These are phyloP conservation scores for Protomyctophum bolini DNA, from an alignment of 2,113 vertebrate species.

Conservation along the genomic window DNA sequence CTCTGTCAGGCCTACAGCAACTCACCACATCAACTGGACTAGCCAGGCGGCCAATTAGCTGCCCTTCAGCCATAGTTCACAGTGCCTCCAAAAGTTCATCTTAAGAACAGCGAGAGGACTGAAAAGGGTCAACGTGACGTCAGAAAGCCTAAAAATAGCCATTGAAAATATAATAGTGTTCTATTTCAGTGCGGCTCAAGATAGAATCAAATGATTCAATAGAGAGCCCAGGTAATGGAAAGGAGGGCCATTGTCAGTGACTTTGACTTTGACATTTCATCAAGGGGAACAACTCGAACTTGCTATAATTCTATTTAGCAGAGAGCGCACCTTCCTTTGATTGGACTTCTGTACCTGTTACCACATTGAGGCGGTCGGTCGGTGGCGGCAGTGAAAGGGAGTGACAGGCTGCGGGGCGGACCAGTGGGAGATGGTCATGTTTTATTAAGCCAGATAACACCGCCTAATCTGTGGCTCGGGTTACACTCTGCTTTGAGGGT, in stretches of 20 bases:
- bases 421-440: constrained; percentile 67
- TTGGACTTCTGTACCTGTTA: background rate
- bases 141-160: constrained; percentile 26
- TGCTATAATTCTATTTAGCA: background rate
- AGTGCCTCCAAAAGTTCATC: background rate
- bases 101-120: background rate
- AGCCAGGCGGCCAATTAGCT: background rate
- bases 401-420: constrained; percentile 47
- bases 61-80: constrained; percentile 5
- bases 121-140: background rate
- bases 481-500: constrained; percentile 77
- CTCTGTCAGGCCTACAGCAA: background rate
- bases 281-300: background rate
- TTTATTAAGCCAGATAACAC: constrained; percentile 78
- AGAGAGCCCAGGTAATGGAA: constrained; percentile 6
- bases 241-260: constrained; percentile 2
- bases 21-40: background rate
- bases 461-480: constrained; percentile 70
- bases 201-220: constrained; percentile 4
- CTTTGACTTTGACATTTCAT: constrained; percentile 2
- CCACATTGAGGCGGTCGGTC: background rate
- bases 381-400: constrained; percentile 42
- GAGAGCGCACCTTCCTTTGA: background rate
- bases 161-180: constrained; percentile 16
- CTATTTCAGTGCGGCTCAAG: constrained; percentile 4